Conservation (phyloP, 1,140 invertebrate species). For the Caerostris darwini region DNA sequence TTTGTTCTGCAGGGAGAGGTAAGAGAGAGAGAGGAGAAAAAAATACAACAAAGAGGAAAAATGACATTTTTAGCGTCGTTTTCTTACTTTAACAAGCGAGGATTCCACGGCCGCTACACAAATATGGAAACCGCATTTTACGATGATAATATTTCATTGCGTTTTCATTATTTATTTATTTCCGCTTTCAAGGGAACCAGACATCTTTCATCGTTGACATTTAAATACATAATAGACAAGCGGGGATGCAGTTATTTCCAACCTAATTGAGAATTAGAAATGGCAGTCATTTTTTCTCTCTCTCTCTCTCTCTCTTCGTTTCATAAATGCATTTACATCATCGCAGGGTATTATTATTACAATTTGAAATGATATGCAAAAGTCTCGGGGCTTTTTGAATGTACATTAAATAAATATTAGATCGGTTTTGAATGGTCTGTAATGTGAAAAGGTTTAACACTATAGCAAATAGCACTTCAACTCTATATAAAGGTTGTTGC, state of each 20-base stretch:
- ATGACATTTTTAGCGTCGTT: conserved; percentile 60
- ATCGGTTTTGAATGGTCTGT: too few species aligned
- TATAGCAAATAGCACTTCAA: too few species aligned
- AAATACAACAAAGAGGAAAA: conserved; percentile 17
- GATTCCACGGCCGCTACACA: conserved; percentile 28
- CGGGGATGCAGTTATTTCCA: conserved; percentile 18
- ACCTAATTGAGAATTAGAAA: conserved; percentile 12
- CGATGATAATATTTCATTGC: conserved; percentile 61
- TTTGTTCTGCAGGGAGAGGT: not conserved
- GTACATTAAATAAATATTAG: not conserved
- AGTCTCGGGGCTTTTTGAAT: not conserved
- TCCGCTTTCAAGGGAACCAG: conserved; percentile 53
- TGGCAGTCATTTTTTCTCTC: not conserved
- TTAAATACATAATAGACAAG: conserved; percentile 45
- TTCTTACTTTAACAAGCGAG: conserved; percentile 62
- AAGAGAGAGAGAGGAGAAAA: not conserved
- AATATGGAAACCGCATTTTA: conserved; percentile 66
- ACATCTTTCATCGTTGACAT: conserved; percentile 31
- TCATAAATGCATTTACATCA: not conserved
- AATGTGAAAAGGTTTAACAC: too few species aligned
- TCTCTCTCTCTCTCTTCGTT: not conserved
- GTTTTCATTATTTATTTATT: conserved; percentile 34
- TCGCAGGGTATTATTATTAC: not conserved
- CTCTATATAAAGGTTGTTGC: too few species aligned
- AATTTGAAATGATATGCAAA: not conserved